Percentiles rank a stretch among this genome's conserved stretches.
phyloP scores from a whole-genome alignment of 35 echinoderm and acorn worm species.

The Strongylocentrotus purpuratus region DNA sequence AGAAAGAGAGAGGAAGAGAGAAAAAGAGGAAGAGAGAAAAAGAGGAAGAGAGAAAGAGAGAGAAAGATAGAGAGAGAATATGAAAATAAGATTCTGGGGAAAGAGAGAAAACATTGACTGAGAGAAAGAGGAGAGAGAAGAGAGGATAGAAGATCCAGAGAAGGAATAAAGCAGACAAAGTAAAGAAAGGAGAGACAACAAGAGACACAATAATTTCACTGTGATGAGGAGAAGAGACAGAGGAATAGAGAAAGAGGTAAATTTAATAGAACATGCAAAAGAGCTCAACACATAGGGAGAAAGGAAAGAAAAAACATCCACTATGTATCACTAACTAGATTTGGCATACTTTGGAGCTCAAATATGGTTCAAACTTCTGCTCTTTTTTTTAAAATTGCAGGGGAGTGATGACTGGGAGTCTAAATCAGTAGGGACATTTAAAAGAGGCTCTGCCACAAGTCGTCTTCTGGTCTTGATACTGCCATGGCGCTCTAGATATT shows the following conservation, averaged over 20 bases:
- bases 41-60: background rate
- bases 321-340: background rate
- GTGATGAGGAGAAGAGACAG: background rate
- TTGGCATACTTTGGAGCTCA: background rate
- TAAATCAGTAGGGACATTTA: background rate
- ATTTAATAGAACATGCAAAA: background rate
- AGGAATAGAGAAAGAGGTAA: background rate
- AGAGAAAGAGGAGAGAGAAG: no score
- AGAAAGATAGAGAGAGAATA: background rate
- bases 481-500: background rate
- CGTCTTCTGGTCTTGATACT: background rate
- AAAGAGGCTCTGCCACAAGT: background rate
- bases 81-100: no score
- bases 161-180: no score
- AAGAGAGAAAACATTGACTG: no score
- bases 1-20: background rate
- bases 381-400: background rate
- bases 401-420: background rate
- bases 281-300: background rate
- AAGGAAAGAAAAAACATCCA: background rate
- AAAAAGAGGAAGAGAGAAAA: background rate
- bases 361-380: background rate
- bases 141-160: no score
- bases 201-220: no score
- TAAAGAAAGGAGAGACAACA: no score